phyloP scores from a whole-genome alignment of 2,797 vertebrate species.

The Hapalemur alaotrensis region DNA sequence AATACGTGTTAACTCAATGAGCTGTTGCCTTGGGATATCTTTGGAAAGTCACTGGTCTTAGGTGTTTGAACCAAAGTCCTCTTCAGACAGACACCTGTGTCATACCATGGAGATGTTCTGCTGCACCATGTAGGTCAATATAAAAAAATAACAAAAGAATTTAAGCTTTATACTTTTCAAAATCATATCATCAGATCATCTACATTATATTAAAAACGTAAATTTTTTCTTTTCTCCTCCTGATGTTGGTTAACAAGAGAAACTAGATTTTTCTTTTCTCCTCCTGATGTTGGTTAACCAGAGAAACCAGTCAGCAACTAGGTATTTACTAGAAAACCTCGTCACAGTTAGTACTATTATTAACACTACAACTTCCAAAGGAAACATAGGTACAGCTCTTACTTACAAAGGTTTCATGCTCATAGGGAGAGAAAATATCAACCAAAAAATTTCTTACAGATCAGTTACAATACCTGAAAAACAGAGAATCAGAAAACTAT shows the following conservation, averaged over 20 bases:
- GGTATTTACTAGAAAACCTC: background rate
- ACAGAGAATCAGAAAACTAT: background rate
- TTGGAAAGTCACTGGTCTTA: background rate
- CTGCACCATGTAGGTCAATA: background rate
- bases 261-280: background rate
- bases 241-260: background rate
- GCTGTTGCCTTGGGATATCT: background rate
- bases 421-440: background rate
- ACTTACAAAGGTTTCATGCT: background rate
- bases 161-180: background rate
- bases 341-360: background rate
- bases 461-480: background rate
- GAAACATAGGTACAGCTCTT: background rate
- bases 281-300: background rate
- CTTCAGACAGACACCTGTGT: background rate
- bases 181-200: background rate
- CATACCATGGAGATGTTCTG: background rate
- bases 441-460: background rate
- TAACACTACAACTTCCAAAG: background rate
- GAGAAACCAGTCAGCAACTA: background rate
- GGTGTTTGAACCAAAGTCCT: background rate
- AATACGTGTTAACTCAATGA: background rate
- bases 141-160: background rate
- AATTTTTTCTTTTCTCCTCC: background rate
- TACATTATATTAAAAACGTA: background rate